phyloP scores from a whole-genome alignment of 2,113 vertebrate species.

The Lycocorax pyrrhopterus region DNA sequence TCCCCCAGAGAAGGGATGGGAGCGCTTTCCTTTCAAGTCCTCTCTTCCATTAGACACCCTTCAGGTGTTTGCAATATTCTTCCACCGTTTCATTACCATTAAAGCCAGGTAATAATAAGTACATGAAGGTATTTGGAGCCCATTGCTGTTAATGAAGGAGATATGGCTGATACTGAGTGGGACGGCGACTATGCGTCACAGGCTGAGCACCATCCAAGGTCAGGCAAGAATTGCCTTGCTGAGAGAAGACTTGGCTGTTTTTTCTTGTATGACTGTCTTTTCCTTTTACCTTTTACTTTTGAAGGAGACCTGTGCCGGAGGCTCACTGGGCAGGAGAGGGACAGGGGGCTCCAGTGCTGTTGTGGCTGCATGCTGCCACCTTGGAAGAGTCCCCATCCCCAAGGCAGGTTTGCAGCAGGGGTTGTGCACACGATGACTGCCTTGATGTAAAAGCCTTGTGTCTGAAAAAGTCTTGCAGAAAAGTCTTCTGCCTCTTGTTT shows the following conservation, averaged over 20 bases:
- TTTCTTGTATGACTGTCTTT: constrained; percentile 50
- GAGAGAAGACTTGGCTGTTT: constrained; percentile 13
- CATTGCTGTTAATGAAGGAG: constrained; percentile 73
- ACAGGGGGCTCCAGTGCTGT: not conserved
- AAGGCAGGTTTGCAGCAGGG: not conserved
- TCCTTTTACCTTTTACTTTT: not conserved
- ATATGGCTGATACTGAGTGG: constrained; percentile 58
- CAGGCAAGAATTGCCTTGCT: constrained; percentile 52
- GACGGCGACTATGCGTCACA: constrained; percentile 10
- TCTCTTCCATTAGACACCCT: constrained; percentile 74
- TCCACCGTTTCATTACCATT: constrained; percentile 67
- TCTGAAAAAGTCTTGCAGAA: not conserved
- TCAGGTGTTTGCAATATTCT: constrained; percentile 70
- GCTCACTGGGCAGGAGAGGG: not conserved
- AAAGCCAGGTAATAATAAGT: constrained; percentile 66
- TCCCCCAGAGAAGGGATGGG: not conserved
- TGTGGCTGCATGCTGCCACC: not conserved
- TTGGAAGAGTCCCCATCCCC: not conserved
- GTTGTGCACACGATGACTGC: fast-evolving
- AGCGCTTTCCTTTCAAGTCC: constrained; percentile 25
- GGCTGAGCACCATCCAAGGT: constrained; percentile 48
- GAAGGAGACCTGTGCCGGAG: fast-evolving
- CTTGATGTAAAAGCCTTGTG: fast-evolving
- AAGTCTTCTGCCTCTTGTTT: not conserved
- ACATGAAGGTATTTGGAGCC: constrained; percentile 67